Base-by-base conservation (phyloP, 2,888 invertebrate genomes). In the Cephus pygmeus region DNA sequence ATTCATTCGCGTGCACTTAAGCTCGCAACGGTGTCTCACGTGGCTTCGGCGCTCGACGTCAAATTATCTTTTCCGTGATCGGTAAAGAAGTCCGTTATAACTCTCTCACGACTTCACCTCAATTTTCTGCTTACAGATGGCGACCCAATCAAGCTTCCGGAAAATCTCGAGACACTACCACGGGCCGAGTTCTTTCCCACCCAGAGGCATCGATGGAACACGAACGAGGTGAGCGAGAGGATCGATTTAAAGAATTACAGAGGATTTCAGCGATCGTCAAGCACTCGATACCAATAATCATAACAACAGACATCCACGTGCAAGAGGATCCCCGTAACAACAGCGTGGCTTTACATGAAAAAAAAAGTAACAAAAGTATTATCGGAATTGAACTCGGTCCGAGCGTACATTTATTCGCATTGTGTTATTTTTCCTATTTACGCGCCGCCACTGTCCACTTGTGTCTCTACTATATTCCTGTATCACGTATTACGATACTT, bases 121-220 rank as follows among this genome's bases (percentile, higher is more conserved):
- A 6, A 40, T 23, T 56, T 6, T 56, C 56, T 56, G 9, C 81
- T 74, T 82, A 77, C 85, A 97, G 97, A 97, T 94, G 97, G 97
- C 90, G 97, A 97, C 92, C 97, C 97, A 88, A 97, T 97, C 93
- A 97, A 97, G 92, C 93, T 98, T 90, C 98, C 98, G 81, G 98
- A 98, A 92, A 98, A 98, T 94, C 94, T 98, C 94, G 98, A 98
- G 93, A 97, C 97, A 91, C 94, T 98, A 91, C 97, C 97, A 86
- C 95, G 97, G 89, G 97, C 98, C 83, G 97, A 98, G 92, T 97
- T 97, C 92, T 98, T 98, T 93, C 97, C 98, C 84, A 96, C 96
- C 87, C 98, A 98, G 92, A 94, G 98, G 91, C 98, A 98, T 93
- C 96, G 98, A 87, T 99, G 99, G 99, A 98, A 98, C 96, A 98